These are phyloP conservation scores for Deilephila porcellus DNA, from an alignment of 2,888 invertebrate genomes.

Conservation along the genomic window DNA sequence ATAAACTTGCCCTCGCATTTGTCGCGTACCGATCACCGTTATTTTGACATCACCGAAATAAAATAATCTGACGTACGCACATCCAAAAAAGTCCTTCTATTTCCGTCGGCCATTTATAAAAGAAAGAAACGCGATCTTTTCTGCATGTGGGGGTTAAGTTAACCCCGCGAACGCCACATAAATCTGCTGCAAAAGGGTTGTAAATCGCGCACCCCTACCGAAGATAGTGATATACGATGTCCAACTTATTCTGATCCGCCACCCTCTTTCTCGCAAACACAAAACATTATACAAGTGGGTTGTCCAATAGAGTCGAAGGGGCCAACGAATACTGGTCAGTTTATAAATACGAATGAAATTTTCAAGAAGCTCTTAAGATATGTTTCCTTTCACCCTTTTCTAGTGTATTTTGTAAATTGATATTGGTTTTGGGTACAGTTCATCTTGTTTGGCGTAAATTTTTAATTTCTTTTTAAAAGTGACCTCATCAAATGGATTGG, in stretches of 20 bases:
- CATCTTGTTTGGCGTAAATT: constrained; percentile 60
- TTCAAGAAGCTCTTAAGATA: constrained; percentile 71
- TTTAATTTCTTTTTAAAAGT: constrained; percentile 54
- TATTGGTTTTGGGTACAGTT: constrained; percentile 65
- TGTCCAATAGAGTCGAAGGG: constrained; percentile 43
- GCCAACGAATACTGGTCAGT: constrained; percentile 54
- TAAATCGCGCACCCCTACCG: constrained; percentile 76
- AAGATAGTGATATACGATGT: constrained; percentile 65
- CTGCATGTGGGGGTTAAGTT: constrained; percentile 72
- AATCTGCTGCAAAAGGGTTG: constrained; percentile 81
- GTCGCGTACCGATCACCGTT: constrained; percentile 2
- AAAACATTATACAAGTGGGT: constrained; percentile 13
- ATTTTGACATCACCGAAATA: constrained; percentile 27
- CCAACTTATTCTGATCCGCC: constrained; percentile 55
- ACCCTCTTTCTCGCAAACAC: constrained; percentile 23
- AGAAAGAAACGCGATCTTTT: constrained; percentile 80
- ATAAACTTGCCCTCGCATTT: constrained; percentile 6
- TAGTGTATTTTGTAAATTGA: constrained; percentile 76
- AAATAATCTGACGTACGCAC: constrained; percentile 21
- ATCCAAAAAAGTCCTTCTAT: constrained; percentile 53
- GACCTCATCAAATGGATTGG: constrained; percentile 30
- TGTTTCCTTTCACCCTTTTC: constrained; percentile 68
- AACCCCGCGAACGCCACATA: constrained; percentile 70
- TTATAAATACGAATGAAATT: constrained; percentile 77
- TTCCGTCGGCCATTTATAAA: constrained; percentile 75